A percentile compares a stretch with the other conserved stretches of the same genome.
Evolutionary conservation across 2,113 vertebrate species (phyloP).

Genomic region (Stercorarius parasiticus): DNA sequence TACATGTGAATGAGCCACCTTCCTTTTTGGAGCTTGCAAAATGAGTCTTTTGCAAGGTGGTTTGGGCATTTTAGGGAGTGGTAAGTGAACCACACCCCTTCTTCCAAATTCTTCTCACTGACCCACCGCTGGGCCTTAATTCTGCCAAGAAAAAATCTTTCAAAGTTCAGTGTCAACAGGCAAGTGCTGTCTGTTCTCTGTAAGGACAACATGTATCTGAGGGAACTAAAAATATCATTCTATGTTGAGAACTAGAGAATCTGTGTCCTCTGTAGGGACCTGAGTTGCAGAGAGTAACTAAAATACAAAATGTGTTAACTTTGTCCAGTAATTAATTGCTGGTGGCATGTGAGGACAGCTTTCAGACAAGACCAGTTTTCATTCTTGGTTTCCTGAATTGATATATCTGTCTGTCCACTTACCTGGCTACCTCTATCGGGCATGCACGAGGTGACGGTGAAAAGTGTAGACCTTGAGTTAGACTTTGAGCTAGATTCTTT

Average conservation of each 20-base stretch:
- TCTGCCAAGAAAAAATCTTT: not conserved
- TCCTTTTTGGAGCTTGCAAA: not conserved
- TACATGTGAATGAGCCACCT: not conserved
- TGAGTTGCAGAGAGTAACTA: not conserved
- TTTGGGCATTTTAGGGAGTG: not conserved
- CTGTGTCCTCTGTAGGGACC: not conserved
- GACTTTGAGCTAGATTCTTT: not conserved
- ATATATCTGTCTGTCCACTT: not conserved
- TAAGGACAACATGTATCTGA: constrained; percentile 14
- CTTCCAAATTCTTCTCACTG: not conserved
- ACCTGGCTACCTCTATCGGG: not conserved
- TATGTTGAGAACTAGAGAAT: not conserved
- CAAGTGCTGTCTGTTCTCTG: constrained; percentile 24
- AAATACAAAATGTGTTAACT: not conserved
- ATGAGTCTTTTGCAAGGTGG: not conserved
- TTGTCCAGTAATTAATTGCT: not conserved
- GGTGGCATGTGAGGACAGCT: not conserved
- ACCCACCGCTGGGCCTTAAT: not conserved
- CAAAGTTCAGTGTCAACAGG: constrained; percentile 23
- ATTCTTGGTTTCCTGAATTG: not conserved
- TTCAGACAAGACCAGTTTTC: not conserved
- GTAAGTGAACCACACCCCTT: not conserved
- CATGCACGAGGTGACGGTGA: not conserved
- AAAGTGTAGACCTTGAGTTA: not conserved
- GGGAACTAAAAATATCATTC: constrained; percentile 25